Evolutionary conservation across 2,797 vertebrate genomes (phyloP), one percentile per base, ranked within the genome.

Genomic region (Notoglanidium macrostoma): DNA sequence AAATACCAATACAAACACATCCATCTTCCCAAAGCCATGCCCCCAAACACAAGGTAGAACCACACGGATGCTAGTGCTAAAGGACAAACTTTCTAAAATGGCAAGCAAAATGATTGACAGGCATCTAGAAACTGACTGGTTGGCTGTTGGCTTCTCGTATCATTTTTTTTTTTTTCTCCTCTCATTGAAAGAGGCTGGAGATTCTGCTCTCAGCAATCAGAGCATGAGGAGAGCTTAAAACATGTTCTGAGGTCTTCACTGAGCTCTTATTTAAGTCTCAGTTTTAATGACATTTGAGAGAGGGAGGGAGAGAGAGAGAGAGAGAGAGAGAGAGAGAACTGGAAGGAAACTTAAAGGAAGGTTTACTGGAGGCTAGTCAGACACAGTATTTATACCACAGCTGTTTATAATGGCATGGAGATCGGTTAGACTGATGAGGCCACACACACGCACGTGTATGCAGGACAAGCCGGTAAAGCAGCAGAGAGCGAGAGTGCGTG

Each of bases 401-500:
- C 57, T 44, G 35, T 80, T 59, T 80, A 44, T 80, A 80, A 55
- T 12, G 54, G 7, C 72, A 74, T 26, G 5, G 26, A 17, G 12
- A 35, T 10, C 40, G 54, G 55, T 8, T n/a, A 19, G 51, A 14
- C 32, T 40, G 78, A 80, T 80, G 78, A 35, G 10, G 29, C 5
- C 29, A n/a, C 29, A 68, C 26, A 57, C 55, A 63, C 72, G 19
- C 68, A 49, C 44, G 12, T 46, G 14, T 11, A 76, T 1, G 29
- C 32, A 44, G 21, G 78, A 61, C 32, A 81, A 63, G 35, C 57
- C 17, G 57, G 35, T 81, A 40, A 81, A 44, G 57, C 78, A 81
- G 23, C 35, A n/a, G 5, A 10, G 17, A 44, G 78, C 3, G 35
- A 15, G 35, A 8, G n/a, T 44, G 11, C 5, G 5, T 61, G 23